Conservation (phyloP, 2,113 vertebrate species). For the Psammodynastes pulverulentus region DNA sequence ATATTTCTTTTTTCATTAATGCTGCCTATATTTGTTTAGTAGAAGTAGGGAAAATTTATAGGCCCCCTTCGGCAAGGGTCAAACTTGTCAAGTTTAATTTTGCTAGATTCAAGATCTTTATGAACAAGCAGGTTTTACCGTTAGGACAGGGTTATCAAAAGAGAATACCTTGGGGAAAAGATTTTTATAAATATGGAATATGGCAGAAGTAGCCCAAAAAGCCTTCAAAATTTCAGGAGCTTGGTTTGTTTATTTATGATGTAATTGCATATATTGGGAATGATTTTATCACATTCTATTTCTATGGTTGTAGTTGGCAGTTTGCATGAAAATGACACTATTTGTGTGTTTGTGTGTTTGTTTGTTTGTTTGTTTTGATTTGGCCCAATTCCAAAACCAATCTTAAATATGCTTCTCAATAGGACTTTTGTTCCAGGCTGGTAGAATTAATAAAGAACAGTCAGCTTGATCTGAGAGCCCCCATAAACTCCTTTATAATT, state of each 20-base stretch:
- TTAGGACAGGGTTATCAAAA: neutral
- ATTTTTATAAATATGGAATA: neutral
- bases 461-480: neutral
- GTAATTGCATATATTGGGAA: neutral
- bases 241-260: neutral
- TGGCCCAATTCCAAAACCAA: neutral
- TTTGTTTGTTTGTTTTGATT: neutral
- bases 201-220: neutral
- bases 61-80: neutral
- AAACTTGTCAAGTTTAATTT: neutral
- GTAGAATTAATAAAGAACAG: neutral
- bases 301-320: neutral
- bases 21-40: neutral
- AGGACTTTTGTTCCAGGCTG: neutral
- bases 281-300: neutral
- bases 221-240: neutral
- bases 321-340: neutral
- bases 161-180: neutral
- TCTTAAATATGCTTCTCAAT: neutral
- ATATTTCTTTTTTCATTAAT: neutral
- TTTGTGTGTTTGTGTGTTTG: neutral
- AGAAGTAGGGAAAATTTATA: neutral
- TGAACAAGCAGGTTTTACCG: neutral
- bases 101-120: neutral
- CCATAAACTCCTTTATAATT: neutral